Evolutionary conservation across 2,888 invertebrate species (phyloP), one percentile per base, ranked within the genome.

Genomic region (Osedax frankpressi): DNA sequence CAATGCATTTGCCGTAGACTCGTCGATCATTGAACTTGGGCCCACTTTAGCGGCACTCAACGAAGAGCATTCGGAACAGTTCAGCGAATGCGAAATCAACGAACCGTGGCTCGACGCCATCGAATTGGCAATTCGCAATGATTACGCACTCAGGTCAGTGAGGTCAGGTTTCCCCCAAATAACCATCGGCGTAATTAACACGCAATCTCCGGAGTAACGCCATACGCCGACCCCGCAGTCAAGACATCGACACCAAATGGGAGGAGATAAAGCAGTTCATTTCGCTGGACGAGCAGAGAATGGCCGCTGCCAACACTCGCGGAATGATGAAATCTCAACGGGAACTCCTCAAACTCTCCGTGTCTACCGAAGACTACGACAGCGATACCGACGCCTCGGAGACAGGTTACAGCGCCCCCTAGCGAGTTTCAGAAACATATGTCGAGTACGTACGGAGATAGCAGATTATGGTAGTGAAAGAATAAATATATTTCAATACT

Each of bases 221-320:
- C n/a, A n/a, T n/a, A n/a, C n/a, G n/a, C n/a, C n/a, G n/a, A n/a
- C 44, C 19, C 6, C 44, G 19, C 44, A 68, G 25, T 24, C 69
- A 69, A 28, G 30, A 26, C n/a, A 28, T 69, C 25, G 69, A 69
- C 28, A 69, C 11, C 28, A 69, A 69, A 24, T 69, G 69, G 69
- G 69, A 69, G 28, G 69, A 69, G 29, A 69, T 69, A 19, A 69
- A 69, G 30, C 69, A 69, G 29, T 69, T 69, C 69, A 69, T 69
- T n/a, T 30, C 28, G 25, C 29, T 29, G 19, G 69, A 69, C 44
- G 44, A 44, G 19, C 44, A 44, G 44, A 44, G 44, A 44, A 44
- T 44, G 44, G 44, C 44, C 6, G 44, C 44, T 11, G 6, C 44
- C 44, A 44, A 6, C 19, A 11, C 44, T 19, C 6, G 44, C 6